Evolutionary conservation across 1,140 invertebrate species (phyloP).

Genomic region (Cryptotermes secundus): DNA sequence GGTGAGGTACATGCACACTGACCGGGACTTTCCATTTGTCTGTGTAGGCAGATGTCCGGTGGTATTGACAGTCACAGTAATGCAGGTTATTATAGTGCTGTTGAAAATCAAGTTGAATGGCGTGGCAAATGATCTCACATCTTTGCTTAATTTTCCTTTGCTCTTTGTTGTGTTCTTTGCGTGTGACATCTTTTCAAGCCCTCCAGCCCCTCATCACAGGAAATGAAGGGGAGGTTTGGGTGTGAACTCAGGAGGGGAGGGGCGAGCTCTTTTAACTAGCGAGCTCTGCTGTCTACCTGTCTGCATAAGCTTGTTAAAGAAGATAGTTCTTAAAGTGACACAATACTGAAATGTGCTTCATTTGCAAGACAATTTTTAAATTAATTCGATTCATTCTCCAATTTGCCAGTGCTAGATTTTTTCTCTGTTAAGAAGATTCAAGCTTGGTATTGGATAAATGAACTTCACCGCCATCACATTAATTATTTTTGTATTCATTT

Average conservation of each 20-base stretch:
- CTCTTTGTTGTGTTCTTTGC: conserved; percentile 24
- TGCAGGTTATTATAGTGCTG: too few species aligned
- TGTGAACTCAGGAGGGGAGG: conserved; percentile 28
- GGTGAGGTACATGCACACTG: neutral
- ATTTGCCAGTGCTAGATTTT: conserved; percentile 34
- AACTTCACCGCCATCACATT: conserved; percentile 33
- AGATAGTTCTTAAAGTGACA: conserved; percentile 23
- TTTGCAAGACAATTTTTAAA: conserved; percentile 36
- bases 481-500: conserved; percentile 36
- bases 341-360: conserved; percentile 33
- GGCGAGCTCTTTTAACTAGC: conserved; percentile 10
- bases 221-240: neutral
- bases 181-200: conserved; percentile 20
- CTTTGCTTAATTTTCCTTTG: conserved; percentile 21
- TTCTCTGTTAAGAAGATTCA: conserved; percentile 32
- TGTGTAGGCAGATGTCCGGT: neutral
- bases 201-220: neutral
- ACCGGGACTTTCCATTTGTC: neutral
- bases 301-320: conserved; percentile 31
- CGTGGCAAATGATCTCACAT: neutral
- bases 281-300: conserved; percentile 12
- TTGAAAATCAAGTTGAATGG: neutral
- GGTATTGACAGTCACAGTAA: too few species aligned
- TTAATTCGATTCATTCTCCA: conserved; percentile 32
- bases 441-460: conserved; percentile 32